Conservation (phyloP, 2,113 vertebrate species). For the Corvus cornix region DNA sequence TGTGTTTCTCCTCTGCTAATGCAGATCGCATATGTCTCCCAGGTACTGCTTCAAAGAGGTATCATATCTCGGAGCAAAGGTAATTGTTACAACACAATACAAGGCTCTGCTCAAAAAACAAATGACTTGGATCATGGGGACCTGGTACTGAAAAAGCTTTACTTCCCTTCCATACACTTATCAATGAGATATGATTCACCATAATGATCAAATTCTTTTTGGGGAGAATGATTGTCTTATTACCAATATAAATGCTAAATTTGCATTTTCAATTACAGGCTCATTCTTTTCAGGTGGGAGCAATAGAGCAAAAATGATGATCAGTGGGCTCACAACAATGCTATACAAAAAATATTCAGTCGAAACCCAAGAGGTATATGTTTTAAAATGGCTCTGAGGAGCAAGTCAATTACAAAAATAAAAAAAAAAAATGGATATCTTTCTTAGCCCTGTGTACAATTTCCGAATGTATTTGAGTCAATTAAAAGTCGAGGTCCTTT, state of each 20-base stretch:
- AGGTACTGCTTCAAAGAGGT: conserved; percentile 21
- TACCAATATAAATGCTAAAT: conserved; percentile 43
- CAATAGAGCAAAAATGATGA: background rate
- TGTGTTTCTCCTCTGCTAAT: background rate
- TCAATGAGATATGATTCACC: background rate
- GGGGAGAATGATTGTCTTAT: background rate
- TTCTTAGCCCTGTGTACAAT: background rate
- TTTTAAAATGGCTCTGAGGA: background rate
- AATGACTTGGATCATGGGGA: background rate
- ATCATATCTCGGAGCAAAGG: conserved; percentile 56
- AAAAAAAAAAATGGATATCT: background rate
- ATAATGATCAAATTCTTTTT: background rate
- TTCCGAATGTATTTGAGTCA: background rate
- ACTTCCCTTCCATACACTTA: conserved; percentile 2
- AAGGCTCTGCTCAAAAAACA: conserved; percentile 41
- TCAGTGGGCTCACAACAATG: background rate
- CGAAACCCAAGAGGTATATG: background rate
- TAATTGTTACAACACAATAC: conserved; percentile 50
- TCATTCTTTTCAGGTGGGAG: background rate
- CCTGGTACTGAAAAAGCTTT: background rate
- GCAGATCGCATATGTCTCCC: background rate
- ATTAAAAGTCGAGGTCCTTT: background rate
- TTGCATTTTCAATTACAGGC: conserved; percentile 37
- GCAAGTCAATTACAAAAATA: background rate
- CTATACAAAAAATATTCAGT: background rate